Conservation (phyloP, 2,797 vertebrate genomes). For the Eupleurogrammus muticus region DNA sequence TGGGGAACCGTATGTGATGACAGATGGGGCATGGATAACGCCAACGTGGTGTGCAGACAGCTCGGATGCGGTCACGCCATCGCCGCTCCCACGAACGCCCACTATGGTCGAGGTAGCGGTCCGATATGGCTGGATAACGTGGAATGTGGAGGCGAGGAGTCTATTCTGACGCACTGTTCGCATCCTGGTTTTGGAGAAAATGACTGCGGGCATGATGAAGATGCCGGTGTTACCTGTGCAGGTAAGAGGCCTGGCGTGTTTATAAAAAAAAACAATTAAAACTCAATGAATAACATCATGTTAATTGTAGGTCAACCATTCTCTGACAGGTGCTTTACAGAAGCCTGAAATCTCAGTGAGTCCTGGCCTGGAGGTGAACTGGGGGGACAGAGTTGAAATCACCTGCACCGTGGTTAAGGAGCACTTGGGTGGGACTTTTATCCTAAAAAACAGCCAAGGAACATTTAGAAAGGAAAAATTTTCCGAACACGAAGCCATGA, state of each 20-base stretch:
- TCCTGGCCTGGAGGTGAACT: conserved; percentile 59
- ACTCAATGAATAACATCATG: background rate
- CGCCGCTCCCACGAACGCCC: conserved; percentile 52
- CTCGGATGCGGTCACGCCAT: conserved; percentile 74
- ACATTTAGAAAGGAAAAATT: conserved; percentile 60
- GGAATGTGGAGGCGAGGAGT: conserved; percentile 66
- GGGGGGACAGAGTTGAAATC: conserved; percentile 75
- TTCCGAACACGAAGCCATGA: conserved; percentile 53
- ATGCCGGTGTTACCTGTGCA: conserved; percentile 76
- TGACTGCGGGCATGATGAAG: conserved; percentile 75
- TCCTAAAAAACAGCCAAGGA: conserved; percentile 57
- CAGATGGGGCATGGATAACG: conserved; percentile 61
- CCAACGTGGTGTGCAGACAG: conserved; percentile 75
- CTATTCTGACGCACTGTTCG: conserved; percentile 56
- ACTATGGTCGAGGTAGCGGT: conserved; percentile 75
- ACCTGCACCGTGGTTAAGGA: conserved; percentile 65
- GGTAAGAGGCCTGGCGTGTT: conserved; percentile 55
- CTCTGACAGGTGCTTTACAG: conserved; percentile 58
- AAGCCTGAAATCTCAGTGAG: conserved; percentile 70
- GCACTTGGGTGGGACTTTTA: conserved; percentile 68
- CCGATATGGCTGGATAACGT: conserved; percentile 81
- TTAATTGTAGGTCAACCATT: background rate
- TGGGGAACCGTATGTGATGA: conserved; percentile 83
- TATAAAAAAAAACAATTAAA: too few relatives aligned
- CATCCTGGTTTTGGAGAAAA: conserved; percentile 63